These are phyloP conservation scores for Cyprinodon brontotheroides DNA, from an alignment of 2,113 vertebrate genomes.

Conservation along the genomic window DNA sequence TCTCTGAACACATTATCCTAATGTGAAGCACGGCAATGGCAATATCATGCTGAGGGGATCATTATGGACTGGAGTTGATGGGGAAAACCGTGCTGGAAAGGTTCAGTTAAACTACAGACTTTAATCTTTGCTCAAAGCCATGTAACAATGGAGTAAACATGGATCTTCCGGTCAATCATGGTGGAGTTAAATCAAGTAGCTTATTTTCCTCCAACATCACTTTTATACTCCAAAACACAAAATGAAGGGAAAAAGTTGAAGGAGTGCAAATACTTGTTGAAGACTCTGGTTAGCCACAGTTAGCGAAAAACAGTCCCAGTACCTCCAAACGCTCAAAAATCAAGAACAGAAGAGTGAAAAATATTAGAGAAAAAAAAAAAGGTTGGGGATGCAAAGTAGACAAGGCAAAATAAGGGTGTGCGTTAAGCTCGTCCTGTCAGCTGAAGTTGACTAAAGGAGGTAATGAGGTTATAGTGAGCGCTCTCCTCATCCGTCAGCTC, in stretches of 20 bases:
- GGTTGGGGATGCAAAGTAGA: background rate
- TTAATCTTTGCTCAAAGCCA: no score
- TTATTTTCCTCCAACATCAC: no score
- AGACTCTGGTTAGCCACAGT: background rate
- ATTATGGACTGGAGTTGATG: background rate
- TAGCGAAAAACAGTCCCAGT: background rate
- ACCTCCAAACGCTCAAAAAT: constrained; percentile 16
- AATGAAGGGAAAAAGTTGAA: background rate
- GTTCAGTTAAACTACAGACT: no score
- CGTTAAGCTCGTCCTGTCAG: constrained; percentile 79
- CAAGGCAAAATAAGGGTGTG: background rate
- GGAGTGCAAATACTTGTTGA: background rate
- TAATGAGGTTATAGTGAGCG: constrained; percentile 84
- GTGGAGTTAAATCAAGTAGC: no score
- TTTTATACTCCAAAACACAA: background rate
- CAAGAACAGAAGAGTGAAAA: constrained; percentile 16
- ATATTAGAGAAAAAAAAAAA: background rate
- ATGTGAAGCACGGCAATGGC: background rate
- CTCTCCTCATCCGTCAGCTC: constrained; percentile 92
- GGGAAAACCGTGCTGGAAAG: no score
- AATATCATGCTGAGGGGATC: background rate
- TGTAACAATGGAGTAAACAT: no score
- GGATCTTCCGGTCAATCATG: no score
- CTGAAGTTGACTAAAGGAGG: constrained; percentile 88
- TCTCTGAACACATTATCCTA: background rate